Base-by-base conservation (phyloP, 2,888 invertebrate species). In the Pterostichus niger region DNA sequence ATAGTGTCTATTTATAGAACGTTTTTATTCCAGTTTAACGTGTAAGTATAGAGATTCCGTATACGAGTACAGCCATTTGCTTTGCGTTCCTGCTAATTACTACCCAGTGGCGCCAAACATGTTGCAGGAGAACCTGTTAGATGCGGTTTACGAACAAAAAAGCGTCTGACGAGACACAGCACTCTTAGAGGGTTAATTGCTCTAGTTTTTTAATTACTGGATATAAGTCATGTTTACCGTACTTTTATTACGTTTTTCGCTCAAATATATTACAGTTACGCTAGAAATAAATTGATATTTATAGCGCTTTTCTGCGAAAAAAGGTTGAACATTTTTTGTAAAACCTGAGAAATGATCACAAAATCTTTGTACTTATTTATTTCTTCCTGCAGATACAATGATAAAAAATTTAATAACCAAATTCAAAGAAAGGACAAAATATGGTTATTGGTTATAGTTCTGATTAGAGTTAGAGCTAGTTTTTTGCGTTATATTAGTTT, bases 1-100 rank as follows among this genome's bases (percentile, higher is more conserved):
- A 81, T 79, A 81, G 71, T 35, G 15, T 81, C 81, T 81, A 81
- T 81, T 71, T 71, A 81, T 81, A 81, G 81, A 81, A 10, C 40
- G 15, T 81, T 81, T 81, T 81, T 81, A 81, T 81, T 81, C 71
- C 81, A 68, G 71, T 73, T 59, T 79, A 77, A 64, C 68, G 54
- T 68, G 40, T 54, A 81, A 54, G 71, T 81, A 71, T 68, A 54
- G 68, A 80, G 68, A 80, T 80, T 80, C 80, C 80, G 61, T 80
- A 68, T 78, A 64, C 64, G 49, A 4, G 31, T 11, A 33, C 35
- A 31, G 68, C 33, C 15, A 61, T 78, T 61, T 75, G 52, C 52
- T 54, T n/a, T 52, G 68, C 76, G 64, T 33, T 68, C 52, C 80
- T 80, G 68, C 68, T 68, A 80, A 80, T 80, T 80, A 68, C 68